Conservation (phyloP, 2,888 invertebrate genomes). For the Luperina nickerlii region DNA sequence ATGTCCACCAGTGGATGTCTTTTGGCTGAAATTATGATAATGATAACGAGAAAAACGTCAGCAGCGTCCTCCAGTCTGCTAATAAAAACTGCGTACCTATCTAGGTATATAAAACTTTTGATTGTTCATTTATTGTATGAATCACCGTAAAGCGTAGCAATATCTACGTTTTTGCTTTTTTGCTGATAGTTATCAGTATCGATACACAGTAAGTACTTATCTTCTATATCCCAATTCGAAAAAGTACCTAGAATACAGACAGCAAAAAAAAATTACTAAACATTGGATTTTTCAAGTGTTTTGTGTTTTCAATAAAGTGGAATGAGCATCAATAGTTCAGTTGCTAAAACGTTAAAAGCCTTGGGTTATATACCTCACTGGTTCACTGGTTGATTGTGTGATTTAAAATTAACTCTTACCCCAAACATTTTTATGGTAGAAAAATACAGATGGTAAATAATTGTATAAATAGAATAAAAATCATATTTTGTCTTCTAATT, state of each 20-base stretch:
- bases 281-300: background rate
- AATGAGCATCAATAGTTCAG: background rate
- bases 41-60: no score
- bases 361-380: background rate
- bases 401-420: background rate
- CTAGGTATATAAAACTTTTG: no score
- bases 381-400: background rate
- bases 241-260: background rate
- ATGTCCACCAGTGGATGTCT: no score
- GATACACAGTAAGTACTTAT: constrained; percentile 2
- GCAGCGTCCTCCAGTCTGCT: background rate
- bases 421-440: background rate
- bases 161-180: background rate
- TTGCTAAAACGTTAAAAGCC: background rate
- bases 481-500: no score
- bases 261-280: background rate
- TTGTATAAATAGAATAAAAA: no score
- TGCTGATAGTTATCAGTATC: constrained; percentile 7
- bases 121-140: background rate
- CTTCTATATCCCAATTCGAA: background rate
- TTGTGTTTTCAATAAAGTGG: background rate
- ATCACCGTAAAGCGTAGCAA: background rate
- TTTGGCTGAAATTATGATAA: background rate
- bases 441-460: no score
- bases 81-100: background rate